phyloP scores from a whole-genome alignment of 2,888 invertebrate species.

The Tryphoninae sp. region DNA sequence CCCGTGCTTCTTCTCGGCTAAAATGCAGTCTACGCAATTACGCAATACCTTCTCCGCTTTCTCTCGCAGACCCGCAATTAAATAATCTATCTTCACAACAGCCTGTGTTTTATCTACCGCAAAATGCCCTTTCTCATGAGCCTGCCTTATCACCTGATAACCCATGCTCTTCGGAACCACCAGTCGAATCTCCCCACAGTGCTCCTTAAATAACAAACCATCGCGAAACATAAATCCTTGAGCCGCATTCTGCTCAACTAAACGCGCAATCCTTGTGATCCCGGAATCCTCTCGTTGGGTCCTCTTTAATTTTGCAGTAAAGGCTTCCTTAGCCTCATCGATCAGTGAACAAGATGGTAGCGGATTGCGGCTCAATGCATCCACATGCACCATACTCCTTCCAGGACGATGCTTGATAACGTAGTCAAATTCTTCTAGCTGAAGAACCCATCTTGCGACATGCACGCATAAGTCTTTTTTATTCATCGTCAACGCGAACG shows the following conservation, averaged over 20 bases:
- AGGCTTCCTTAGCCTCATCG: conserved; percentile 6
- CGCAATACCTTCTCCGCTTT: conserved; percentile 42
- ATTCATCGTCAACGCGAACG: conserved; percentile 22
- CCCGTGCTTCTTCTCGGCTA: conserved; percentile 31
- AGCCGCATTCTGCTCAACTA: not conserved
- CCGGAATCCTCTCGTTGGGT: conserved; percentile 40
- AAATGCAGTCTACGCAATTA: conserved; percentile 68
- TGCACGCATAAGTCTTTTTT: conserved; percentile 28
- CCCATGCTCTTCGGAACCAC: conserved; percentile 50
- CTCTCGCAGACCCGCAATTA: conserved; percentile 46
- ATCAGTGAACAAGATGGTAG: not conserved
- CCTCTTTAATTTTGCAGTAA: conserved; percentile 25
- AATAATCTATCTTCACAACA: conserved; percentile 45
- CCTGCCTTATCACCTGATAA: conserved; percentile 42
- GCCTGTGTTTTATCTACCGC: conserved; percentile 17
- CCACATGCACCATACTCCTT: conserved; percentile 36
- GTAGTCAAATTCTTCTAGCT: conserved; percentile 14
- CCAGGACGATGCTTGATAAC: conserved; percentile 32
- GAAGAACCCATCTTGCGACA: conserved; percentile 18
- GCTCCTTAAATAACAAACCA: conserved; percentile 44
- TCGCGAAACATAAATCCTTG: conserved; percentile 3
- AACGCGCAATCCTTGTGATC: conserved; percentile 9
- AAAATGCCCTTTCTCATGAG: conserved; percentile 56
- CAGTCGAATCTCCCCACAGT: conserved; percentile 25
- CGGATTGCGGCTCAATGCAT: conserved; percentile 55